These are phyloP conservation scores for Dusona sp. DNA, from an alignment of 2,888 invertebrate species.

Conservation along the genomic window DNA sequence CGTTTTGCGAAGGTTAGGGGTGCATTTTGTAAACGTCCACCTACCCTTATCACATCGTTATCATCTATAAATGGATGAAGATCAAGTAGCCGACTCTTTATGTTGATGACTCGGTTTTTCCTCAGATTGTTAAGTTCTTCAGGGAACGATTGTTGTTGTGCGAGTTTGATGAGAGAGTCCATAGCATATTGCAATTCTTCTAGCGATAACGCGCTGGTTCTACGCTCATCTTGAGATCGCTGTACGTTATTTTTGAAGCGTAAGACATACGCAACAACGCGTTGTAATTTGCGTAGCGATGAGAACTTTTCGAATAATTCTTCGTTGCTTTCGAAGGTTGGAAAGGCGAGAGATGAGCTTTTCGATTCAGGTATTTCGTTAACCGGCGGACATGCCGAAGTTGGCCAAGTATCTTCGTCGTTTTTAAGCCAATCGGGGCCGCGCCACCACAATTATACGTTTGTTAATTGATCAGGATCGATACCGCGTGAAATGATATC, in stretches of 20 bases:
- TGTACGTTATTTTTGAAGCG: constrained; percentile 26
- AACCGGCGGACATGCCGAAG: constrained; percentile 27
- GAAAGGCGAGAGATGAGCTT: neutral
- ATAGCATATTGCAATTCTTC: constrained; percentile 24
- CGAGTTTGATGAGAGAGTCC: constrained; percentile 18
- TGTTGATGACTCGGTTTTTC: neutral
- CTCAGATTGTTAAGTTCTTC: constrained; percentile 23
- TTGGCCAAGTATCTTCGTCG: constrained; percentile 46
- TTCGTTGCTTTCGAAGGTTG: neutral
- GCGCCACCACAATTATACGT: constrained; percentile 19
- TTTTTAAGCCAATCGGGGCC: constrained; percentile 31
- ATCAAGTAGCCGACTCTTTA: constrained; percentile 10
- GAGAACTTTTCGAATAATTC: constrained; percentile 38
- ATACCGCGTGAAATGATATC: constrained; percentile 43
- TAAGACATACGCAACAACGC: constrained; percentile 8
- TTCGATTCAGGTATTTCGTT: constrained; percentile 28
- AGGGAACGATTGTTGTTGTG: constrained; percentile 7
- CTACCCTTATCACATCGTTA: constrained; percentile 30
- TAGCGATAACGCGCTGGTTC: neutral
- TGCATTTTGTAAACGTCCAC: constrained; percentile 48
- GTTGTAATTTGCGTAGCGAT: constrained; percentile 30
- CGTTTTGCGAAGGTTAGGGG: constrained; percentile 1
- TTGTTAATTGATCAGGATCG: constrained; percentile 28
- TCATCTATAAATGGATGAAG: constrained; percentile 59
- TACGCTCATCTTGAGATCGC: neutral